Conservation (phyloP, 1,140 invertebrate genomes). For the Helicorthomorpha holstii region DNA sequence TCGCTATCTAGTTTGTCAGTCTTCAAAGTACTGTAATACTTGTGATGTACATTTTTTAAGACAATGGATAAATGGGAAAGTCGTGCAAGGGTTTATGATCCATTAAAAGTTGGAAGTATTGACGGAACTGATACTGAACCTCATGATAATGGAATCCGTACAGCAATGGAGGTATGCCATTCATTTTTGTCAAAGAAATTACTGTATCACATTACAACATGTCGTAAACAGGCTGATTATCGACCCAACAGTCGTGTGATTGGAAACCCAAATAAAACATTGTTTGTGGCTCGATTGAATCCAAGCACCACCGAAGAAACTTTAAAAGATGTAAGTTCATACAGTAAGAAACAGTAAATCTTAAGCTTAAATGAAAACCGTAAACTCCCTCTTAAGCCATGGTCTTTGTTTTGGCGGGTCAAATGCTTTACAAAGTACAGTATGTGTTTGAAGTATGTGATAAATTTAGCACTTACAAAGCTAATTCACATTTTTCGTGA, state of each 20-base stretch:
- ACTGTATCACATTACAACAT: not conserved
- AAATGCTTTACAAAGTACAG: no score
- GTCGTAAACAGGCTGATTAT: slow-evolving; percentile 33
- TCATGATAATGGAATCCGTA: slow-evolving; percentile 57
- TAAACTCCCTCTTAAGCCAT: no score
- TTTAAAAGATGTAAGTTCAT: slow-evolving; percentile 20
- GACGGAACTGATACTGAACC: slow-evolving; percentile 66
- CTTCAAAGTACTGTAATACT: no score
- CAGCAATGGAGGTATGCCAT: slow-evolving; percentile 40
- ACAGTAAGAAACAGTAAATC: no score
- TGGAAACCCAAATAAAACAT: slow-evolving; percentile 48
- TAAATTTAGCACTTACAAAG: no score
- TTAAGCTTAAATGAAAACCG: no score
- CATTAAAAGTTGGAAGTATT: slow-evolving; percentile 51
- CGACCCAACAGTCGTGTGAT: slow-evolving; percentile 40
- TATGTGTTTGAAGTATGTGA: no score
- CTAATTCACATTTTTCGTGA: no score
- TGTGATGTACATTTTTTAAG: no score
- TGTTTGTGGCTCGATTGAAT: slow-evolving; percentile 63
- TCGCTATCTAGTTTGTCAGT: no score
- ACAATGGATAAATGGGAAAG: not conserved
- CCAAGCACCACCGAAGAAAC: slow-evolving; percentile 41
- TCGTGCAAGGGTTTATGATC: slow-evolving; percentile 2
- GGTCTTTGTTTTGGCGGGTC: no score
- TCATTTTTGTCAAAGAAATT: not conserved